Conservation (phyloP, 2,113 vertebrate species). For the Hylia prasina region DNA sequence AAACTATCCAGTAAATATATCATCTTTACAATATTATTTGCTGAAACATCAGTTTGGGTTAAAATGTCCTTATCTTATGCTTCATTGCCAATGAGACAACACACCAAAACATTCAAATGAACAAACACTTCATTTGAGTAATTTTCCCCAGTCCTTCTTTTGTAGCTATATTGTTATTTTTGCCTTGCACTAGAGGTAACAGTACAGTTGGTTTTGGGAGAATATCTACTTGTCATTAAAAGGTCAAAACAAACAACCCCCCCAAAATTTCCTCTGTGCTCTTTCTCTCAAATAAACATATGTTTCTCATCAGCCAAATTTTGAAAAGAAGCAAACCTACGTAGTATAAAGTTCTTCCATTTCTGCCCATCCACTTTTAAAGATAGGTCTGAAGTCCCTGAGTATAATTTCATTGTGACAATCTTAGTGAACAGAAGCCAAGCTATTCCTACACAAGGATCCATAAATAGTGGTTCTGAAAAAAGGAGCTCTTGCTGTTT, state of each 20-base stretch:
- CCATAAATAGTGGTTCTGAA: not conserved
- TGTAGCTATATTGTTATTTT: not conserved
- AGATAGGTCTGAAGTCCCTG: not conserved
- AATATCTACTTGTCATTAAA: not conserved
- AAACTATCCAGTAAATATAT: not conserved
- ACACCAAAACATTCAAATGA: not conserved
- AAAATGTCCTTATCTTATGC: not conserved
- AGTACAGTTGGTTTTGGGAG: not conserved
- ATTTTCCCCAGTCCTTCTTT: not conserved
- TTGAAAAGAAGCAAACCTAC: not conserved
- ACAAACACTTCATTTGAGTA: not conserved
- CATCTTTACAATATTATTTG: not conserved
- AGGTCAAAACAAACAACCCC: not conserved
- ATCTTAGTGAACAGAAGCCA: not conserved
- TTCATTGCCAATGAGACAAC: not conserved
- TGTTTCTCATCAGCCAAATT: not conserved
- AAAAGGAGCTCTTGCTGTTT: not conserved
- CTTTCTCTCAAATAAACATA: not conserved
- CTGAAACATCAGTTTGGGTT: not conserved
- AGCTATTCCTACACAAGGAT: not conserved
- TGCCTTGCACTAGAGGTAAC: not conserved
- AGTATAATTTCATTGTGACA: not conserved
- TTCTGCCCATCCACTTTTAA: not conserved
- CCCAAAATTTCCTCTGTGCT: not conserved
- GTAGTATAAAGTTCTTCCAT: not conserved